phyloP scores from a whole-genome alignment of 2,113 vertebrate species.

The Rhineura floridana region DNA sequence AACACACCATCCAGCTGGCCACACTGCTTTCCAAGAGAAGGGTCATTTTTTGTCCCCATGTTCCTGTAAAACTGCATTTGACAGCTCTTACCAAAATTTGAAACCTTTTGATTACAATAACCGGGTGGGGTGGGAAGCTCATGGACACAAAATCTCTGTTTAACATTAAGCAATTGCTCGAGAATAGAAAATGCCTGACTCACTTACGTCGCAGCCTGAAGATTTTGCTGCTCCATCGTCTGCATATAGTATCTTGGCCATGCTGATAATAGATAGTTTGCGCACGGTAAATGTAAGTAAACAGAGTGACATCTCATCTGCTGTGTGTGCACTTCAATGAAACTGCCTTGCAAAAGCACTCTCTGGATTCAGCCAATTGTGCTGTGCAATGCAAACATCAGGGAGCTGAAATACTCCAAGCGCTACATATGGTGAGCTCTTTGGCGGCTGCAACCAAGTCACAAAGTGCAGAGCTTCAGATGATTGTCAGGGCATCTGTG shows the following conservation, averaged over 20 bases:
- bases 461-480: fast-evolving
- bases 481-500: neutral
- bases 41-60: constrained; percentile 30
- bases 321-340: neutral
- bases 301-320: constrained; percentile 67
- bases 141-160: constrained; percentile 57
- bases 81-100: constrained; percentile 57
- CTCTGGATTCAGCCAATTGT: neutral
- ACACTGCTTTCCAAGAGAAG: neutral
- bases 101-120: constrained; percentile 60
- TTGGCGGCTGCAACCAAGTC: fast-evolving
- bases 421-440: neutral
- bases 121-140: constrained; percentile 33
- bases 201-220: constrained; percentile 55
- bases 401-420: fast-evolving
- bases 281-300: constrained; percentile 60
- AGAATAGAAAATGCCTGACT: constrained; percentile 65
- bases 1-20: neutral
- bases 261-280: constrained; percentile 62
- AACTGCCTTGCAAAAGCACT: neutral
- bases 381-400: neutral
- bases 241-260: constrained; percentile 54
- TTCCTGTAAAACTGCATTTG: constrained; percentile 41
- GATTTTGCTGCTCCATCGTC: constrained; percentile 42
- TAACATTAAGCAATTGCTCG: constrained; percentile 64